Percentiles rank a stretch among this genome's conserved stretches.
phyloP scores from a whole-genome alignment of 2,797 vertebrate species.

The Distichodus sexfasciatus region DNA sequence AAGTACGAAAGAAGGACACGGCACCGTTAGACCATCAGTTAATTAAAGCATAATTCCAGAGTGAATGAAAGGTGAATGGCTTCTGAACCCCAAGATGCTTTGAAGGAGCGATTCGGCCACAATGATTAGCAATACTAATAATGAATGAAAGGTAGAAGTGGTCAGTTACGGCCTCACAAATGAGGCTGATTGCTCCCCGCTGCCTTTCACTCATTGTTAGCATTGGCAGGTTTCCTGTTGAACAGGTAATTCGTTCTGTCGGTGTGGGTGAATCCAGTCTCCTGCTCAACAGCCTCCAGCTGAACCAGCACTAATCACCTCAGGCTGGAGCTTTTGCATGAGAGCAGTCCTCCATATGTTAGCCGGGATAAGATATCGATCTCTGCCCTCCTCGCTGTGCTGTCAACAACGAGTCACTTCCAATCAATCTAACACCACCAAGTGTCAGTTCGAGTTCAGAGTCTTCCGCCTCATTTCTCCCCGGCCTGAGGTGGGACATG shows the following conservation, averaged over 20 bases:
- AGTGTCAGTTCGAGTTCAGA: slow-evolving; percentile 41
- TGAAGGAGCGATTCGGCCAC: not conserved
- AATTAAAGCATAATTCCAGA: not conserved
- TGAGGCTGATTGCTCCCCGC: not conserved
- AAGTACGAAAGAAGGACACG: not conserved
- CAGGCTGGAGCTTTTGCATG: slow-evolving; percentile 41
- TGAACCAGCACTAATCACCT: slow-evolving; percentile 49
- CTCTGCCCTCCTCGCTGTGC: slow-evolving; percentile 44
- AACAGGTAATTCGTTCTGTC: not conserved
- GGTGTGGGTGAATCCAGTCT: slow-evolving; percentile 9
- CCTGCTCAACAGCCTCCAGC: slow-evolving; percentile 6
- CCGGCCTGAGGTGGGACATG: slow-evolving; percentile 7
- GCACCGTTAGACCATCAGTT: not conserved
- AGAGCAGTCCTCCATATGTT: slow-evolving; percentile 28
- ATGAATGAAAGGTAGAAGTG: not conserved
- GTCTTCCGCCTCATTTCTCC: slow-evolving; percentile 7
- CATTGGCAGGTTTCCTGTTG: not conserved
- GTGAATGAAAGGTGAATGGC: not conserved
- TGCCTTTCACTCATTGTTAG: not conserved
- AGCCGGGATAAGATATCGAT: slow-evolving; percentile 61
- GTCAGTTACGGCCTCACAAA: not conserved
- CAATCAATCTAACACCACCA: slow-evolving; percentile 64
- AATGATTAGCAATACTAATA: not conserved
- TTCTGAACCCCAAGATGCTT: not conserved
- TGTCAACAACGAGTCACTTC: slow-evolving; percentile 64